Base-by-base conservation (phyloP, 2,797 vertebrate species). In the Pithecia hirsuta region DNA sequence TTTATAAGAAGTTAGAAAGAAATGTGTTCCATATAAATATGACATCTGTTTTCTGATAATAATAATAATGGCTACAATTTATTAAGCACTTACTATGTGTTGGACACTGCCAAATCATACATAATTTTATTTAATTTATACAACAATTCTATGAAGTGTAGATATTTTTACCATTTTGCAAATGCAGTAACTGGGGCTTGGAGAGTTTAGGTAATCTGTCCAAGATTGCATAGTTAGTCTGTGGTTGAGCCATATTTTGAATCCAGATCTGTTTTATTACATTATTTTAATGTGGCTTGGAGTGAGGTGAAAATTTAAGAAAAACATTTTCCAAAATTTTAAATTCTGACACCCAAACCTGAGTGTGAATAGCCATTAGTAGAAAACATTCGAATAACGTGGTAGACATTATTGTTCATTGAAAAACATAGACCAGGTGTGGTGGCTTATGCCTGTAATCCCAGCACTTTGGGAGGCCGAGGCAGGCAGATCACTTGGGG, bases 51-150 rank as follows among this genome's bases (percentile, higher is more conserved):
- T 97, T 87, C 61, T 94, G 86, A 10, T 70, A 79, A 28, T 72
- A 95, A 36, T 94, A 93, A 93, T 64, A 96, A 64, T 93, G 48
- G n/a, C 26, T 91, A 57, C 6, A 89, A 67, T 78, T 96, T 94
- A 83, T 94, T 93, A 90, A 74, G 33, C 28, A 85, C 36, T 84
- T 92, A 93, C 15, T 95, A 14, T 82, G 64, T 93, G 57, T 95
- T 96, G 46, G 48, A 79, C 36, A 95, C 9, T 93, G 72, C 50
- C 67, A 88, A 92, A 12, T 90, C 55, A 90, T 95, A 90, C 4
- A 41, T 93, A 79, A 97, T 95, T 91, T 97, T 50, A 89, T 59
- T 93, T 96, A 95, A 82, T 93, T 55, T 76, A 79, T 83, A 78
- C 15, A 85, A 15, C 30, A 93, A 36, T 89, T 98, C 52, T 74